A percentile compares a stretch with the other conserved stretches of the same genome.
These are phyloP conservation scores for Helogale parvula DNA, from an alignment of 2,113 vertebrate species.

Conservation along the genomic window DNA sequence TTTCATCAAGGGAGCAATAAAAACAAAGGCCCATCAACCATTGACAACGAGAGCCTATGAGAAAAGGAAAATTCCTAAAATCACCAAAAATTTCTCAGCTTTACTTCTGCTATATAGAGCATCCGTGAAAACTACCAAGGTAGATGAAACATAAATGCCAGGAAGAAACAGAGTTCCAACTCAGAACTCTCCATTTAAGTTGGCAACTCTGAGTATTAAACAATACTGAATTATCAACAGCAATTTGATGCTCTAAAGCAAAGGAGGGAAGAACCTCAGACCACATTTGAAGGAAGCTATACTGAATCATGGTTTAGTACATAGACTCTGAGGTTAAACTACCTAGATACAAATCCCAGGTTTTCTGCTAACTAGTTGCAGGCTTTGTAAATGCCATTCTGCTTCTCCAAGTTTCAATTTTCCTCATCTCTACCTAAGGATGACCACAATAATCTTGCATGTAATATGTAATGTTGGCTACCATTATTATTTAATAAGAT, in stretches of 20 bases:
- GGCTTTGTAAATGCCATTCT: background rate
- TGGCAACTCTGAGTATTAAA: background rate
- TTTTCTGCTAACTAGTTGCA: background rate
- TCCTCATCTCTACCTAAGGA: background rate
- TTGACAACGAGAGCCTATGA: background rate
- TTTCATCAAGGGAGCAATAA: background rate
- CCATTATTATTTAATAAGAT: background rate
- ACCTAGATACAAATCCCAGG: background rate
- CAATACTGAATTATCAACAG: background rate
- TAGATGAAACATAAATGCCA: background rate
- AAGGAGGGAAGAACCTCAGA: background rate
- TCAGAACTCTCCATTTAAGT: background rate
- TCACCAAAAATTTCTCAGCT: constrained; percentile 16
- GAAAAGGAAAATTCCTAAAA: background rate
- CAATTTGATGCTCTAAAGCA: background rate
- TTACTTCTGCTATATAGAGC: background rate
- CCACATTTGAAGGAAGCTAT: background rate
- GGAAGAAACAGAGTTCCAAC: constrained; percentile 4
- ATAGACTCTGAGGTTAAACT: background rate
- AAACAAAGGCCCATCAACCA: background rate
- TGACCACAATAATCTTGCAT: background rate
- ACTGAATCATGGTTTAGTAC: background rate
- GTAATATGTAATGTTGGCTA: background rate
- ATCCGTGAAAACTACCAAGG: constrained; percentile 3
- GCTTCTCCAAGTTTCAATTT: background rate